Evolutionary conservation across 92 coral and sea anemone species (phyloP).

Genomic region (Pocillopora grandis): DNA sequence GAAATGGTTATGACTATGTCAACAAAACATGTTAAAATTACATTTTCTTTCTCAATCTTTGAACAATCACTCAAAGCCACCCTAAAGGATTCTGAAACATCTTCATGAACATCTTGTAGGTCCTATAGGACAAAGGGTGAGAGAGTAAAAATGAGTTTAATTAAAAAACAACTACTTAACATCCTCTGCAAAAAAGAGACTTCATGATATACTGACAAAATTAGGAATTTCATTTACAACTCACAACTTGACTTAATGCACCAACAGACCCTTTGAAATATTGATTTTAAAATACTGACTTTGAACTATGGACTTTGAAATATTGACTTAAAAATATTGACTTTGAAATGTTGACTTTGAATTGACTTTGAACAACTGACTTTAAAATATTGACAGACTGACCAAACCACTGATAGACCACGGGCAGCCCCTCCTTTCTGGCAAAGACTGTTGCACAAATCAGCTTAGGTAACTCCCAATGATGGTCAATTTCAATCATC

Average conservation of each 20-base stretch:
- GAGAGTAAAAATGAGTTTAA: neutral
- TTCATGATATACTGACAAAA: neutral
- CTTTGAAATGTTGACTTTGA: too few species aligned
- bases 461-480: too few species aligned
- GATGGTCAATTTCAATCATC: too few species aligned
- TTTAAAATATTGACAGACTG: too few species aligned
- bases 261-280: too few species aligned
- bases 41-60: conserved; percentile 78
- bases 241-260: neutral
- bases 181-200: neutral
- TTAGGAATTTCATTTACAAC: neutral
- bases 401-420: too few species aligned
- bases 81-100: conserved; percentile 66
- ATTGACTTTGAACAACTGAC: too few species aligned
- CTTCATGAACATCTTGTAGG: conserved; percentile 76
- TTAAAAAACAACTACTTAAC: neutral
- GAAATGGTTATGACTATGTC: neutral
- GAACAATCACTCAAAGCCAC: conserved; percentile 72
- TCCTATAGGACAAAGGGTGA: conserved; percentile 54
- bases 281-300: too few species aligned
- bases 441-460: too few species aligned
- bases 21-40: neutral
- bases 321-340: too few species aligned
- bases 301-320: too few species aligned
- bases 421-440: too few species aligned